Evolutionary conservation across 2,797 vertebrate genomes (phyloP), one percentile per base, ranked within the genome.

Genomic region (Iguana delicatissima): DNA sequence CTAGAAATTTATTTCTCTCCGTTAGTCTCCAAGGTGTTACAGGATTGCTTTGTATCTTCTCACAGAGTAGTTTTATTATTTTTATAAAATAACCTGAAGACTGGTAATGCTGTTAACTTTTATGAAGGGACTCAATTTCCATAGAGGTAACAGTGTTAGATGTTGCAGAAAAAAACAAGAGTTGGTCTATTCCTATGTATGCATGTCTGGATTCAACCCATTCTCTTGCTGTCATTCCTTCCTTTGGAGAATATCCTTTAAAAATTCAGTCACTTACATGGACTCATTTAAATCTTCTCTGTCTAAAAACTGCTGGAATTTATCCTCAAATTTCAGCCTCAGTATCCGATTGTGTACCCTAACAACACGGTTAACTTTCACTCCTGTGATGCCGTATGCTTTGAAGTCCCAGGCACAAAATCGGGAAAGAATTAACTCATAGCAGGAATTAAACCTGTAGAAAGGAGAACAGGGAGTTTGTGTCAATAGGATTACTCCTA

Each of bases 321-420:
- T 98, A 76, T 98, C 97, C 93, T 98, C 98, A 89, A 98, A 98
- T 92, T 97, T 97, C 93, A 98, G 95, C 89, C 97, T 97, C 91
- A 98, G 94, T 80, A 97, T 97, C 32, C 97, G 97, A 95, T 98
- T 99, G 86, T 98, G 97, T 90, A 98, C 96, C 84, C 98, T 98
- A 84, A 98, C 94, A 55, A 98, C 95, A 86, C 94, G 90, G 85
- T 97, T 98, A 93, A 98, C 97, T 97, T 98, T 98, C 79, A 98
- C 94, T 88, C 96, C 96, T 16, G 95, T 96, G 90, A 98, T 94
- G 83, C 96, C 94, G 10, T 97, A 95, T 20, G 85, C 77, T 94
- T 94, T 97, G 96, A 98, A 98, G 92, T 98, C 98, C 94, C 95
- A 95, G 1, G 92, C 92, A 93, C 97, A 98, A 96, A 99, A 98